Evolutionary conservation across 2,888 invertebrate species (phyloP), one percentile per base, ranked within the genome.

Genomic region (Keiferia lycopersicella): DNA sequence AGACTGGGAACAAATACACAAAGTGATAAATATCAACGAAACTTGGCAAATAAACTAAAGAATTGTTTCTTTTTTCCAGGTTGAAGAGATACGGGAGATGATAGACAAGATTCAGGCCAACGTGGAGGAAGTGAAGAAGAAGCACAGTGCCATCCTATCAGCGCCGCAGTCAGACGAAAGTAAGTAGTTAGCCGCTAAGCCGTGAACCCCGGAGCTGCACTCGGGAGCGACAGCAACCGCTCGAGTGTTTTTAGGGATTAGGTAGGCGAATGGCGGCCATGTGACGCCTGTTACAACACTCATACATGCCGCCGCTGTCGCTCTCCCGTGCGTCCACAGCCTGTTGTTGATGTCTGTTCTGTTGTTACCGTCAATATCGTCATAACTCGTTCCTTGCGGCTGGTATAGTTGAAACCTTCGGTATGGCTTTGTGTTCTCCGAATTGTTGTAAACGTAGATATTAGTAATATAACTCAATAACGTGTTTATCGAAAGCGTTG

Each of bases 61-160:
- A 1, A 26, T n/a, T 50, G 12, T 39, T 20, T 30, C 48, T 61
- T 20, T 0, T 50, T 34, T 53, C 59, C 87, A 98, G 97, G 99
- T 99, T 92, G 99, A 99, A 93, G 99, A 99, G 93, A 99, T 99
- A 91, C 96, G 99, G 81, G 98, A 98, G 92, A 99, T 99, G 97
- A 99, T 99, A 94, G 99, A 99, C 92, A 98, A 98, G 94, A 99
- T 99, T 86, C 98, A 99, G 91, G 96, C 97, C 82, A 99, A 99
- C 94, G 99, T 99, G 74, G 99, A 99, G 86, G 99, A 99, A 89
- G 99, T 99, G 69, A 99, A 99, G 95, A 99, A 98, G 94, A 99
- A 99, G 94, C 99, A 99, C 93, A 99, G 99, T 93, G 97, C 98
- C 92, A 99, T 99, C 85, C 94, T 99, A 82, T 98, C 99, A 82